Conservation (phyloP, 2,888 invertebrate species). For the Drosophila anomelani region DNA sequence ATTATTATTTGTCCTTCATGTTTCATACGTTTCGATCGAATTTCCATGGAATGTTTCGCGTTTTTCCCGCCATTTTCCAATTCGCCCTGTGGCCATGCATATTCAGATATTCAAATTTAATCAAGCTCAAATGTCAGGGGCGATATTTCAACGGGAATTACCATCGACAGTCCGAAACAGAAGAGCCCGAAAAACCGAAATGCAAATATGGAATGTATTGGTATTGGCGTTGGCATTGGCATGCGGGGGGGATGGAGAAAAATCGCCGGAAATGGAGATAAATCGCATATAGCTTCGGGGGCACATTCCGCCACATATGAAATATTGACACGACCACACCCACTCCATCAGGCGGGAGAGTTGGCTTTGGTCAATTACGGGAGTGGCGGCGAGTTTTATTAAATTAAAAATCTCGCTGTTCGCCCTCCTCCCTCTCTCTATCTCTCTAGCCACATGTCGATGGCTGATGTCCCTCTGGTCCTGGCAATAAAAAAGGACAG, state of each 20-base stretch:
- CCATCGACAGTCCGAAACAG: conserved; percentile 8
- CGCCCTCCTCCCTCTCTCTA: neutral
- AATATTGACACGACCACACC: conserved; percentile 29
- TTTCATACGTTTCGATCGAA: neutral
- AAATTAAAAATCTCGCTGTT: conserved; percentile 26
- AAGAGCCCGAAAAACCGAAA: conserved; percentile 20
- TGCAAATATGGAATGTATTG: conserved; percentile 29
- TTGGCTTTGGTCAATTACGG: conserved; percentile 18
- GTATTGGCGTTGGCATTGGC: conserved; percentile 27
- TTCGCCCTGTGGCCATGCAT: conserved; percentile 6
- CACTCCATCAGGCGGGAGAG: neutral
- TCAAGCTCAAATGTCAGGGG: conserved; percentile 11
- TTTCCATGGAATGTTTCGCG: neutral
- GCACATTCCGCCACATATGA: conserved; percentile 12
- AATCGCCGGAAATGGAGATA: conserved; percentile 3
- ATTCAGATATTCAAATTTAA: conserved; percentile 49
- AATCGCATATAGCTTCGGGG: conserved; percentile 15
- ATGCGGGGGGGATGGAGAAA: neutral
- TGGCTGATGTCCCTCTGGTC: conserved; percentile 10
- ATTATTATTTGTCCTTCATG: neutral
- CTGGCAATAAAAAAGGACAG: conserved; percentile 11
- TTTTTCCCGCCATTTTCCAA: neutral
- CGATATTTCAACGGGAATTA: conserved; percentile 22
- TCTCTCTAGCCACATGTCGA: conserved; percentile 11
- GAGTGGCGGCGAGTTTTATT: conserved; percentile 22